phyloP scores from a whole-genome alignment of 2,113 vertebrate genomes.

The Tyto alba region DNA sequence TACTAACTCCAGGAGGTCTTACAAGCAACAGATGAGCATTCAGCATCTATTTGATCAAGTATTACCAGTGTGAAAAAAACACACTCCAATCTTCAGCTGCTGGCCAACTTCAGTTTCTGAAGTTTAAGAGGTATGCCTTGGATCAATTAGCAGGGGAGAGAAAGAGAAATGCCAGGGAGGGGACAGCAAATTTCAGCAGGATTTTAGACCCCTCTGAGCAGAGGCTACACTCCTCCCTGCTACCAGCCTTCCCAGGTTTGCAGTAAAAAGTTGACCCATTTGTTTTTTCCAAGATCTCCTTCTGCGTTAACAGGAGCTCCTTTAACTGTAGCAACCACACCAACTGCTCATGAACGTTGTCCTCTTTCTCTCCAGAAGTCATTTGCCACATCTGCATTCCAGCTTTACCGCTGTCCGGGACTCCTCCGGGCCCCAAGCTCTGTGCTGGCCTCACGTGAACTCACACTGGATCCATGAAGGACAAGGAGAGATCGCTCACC shows the following conservation, averaged over 20 bases:
- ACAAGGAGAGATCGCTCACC: too few species aligned
- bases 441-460: not conserved
- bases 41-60: not conserved
- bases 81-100: not conserved
- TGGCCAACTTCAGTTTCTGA: not conserved
- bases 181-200: not conserved
- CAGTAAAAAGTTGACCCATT: not conserved
- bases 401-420: not conserved
- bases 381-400: not conserved
- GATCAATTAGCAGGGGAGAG: not conserved
- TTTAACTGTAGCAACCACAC: not conserved
- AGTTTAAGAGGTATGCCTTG: not conserved
- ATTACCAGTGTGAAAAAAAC: not conserved
- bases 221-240: not conserved
- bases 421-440: not conserved
- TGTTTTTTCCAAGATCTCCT: not conserved
- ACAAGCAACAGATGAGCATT: not conserved
- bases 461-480: not conserved
- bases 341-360: accelerated
- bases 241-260: not conserved
- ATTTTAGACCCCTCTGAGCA: not conserved
- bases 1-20: not conserved
- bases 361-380: not conserved
- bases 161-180: not conserved
- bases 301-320: not conserved